Evolutionary conservation across 2,888 invertebrate species (phyloP).

Genomic region (Litoditis marina): DNA sequence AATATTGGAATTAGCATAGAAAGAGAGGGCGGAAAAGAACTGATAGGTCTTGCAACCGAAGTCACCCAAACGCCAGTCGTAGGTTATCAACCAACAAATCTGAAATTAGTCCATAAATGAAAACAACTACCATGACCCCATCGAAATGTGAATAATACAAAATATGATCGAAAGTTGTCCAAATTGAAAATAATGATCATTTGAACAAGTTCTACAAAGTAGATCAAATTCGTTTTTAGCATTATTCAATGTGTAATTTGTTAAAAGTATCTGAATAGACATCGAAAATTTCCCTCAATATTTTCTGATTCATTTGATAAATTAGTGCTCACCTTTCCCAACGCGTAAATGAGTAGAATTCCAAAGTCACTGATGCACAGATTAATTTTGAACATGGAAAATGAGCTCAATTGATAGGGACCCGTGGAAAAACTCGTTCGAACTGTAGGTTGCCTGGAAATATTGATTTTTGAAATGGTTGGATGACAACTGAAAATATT

Average conservation of each 20-base stretch:
- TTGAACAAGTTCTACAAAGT: too few relatives aligned
- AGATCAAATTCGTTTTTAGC: too few relatives aligned
- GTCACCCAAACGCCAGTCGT: slow-evolving; percentile 48
- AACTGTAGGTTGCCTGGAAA: slow-evolving; percentile 37
- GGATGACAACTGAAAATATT: too few relatives aligned
- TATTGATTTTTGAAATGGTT: not conserved
- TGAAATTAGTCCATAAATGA: slow-evolving; percentile 18
- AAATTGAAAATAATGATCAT: too few relatives aligned
- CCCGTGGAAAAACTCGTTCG: slow-evolving; percentile 36
- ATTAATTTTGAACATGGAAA: slow-evolving; percentile 52
- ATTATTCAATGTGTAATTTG: not conserved
- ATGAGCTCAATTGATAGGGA: slow-evolving; percentile 42
- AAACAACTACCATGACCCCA: too few relatives aligned
- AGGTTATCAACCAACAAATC: slow-evolving; percentile 48
- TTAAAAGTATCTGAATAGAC: too few relatives aligned
- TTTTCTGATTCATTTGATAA: too few relatives aligned
- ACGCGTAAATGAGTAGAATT: slow-evolving; percentile 49
- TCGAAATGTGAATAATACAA: too few relatives aligned
- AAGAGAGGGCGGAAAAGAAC: slow-evolving; percentile 50
- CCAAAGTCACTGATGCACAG: slow-evolving; percentile 51
- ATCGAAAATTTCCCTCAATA: too few relatives aligned
- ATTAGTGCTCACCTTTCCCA: slow-evolving; percentile 40
- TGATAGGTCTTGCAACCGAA: slow-evolving; percentile 43
- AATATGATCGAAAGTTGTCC: too few relatives aligned
- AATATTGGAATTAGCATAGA: slow-evolving; percentile 53